Base-by-base conservation (phyloP, 2,113 vertebrate genomes). In the Cyanistes caeruleus region DNA sequence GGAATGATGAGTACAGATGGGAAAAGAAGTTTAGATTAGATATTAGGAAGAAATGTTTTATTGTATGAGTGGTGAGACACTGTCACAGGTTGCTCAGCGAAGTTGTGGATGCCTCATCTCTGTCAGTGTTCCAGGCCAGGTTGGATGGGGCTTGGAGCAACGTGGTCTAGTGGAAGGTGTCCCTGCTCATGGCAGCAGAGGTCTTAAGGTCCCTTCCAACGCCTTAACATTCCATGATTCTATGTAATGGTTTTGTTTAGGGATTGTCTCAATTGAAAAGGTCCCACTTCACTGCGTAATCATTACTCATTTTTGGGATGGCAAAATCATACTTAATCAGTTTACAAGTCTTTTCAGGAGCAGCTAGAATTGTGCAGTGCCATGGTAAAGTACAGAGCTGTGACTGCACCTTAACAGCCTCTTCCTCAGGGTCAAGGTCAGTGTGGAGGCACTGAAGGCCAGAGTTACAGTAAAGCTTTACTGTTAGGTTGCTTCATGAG, bases 201-300 rank as follows among this genome's bases (percentile, higher is more conserved):
- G 4, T 35, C 17, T 39, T 72, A 9, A 59, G 64, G 8, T 46
- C 7, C 3, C 2, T 79, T 48, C n/a, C 39, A 20, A 7, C 30
- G 5, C 12, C 9, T 48, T 35, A 10, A 7, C 11, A 8, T n/a
- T 39, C 20, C 4, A 1, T 23, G 9, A 9, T 27, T 73, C 3
- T 23, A 0, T 73, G n/a, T 16, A 15, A 3, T 12, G 4, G 2
- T 49, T 84, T 31, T 6, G 8, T 63, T 63, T 27, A 17, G 33
- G 15, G 1, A 13, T 1, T 37, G 5, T 6, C 2, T 28, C 5
- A 9, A 3, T 7, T 35, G 7, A 22, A 60, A 67, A 59, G 9
- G 4, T 24, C 3, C 1, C 0, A 1, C 15, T 58, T 12, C 8
- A 2, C 9, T 43, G 25, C 2, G 2, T 30, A 1, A 7, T 31